phyloP scores from a whole-genome alignment of 2,888 invertebrate species.

The Dromius quadrimaculatus region DNA sequence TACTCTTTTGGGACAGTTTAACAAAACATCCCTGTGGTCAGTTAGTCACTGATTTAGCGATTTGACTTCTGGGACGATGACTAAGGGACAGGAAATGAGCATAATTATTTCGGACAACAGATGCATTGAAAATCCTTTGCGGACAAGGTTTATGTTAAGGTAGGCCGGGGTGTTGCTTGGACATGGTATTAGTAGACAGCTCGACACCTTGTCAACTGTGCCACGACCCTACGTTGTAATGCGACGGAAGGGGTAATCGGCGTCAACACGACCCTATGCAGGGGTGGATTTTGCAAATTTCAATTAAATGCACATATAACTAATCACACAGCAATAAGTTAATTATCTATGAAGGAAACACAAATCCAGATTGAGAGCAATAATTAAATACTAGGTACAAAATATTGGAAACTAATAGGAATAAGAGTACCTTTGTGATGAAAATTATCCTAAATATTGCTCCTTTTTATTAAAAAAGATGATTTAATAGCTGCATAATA shows the following conservation, averaged over 20 bases:
- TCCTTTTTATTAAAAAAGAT: no score
- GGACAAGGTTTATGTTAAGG: constrained; percentile 13
- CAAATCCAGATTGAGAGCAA: no score
- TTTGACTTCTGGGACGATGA: not conserved
- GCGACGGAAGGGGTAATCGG: not conserved
- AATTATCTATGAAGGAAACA: no score
- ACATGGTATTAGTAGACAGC: constrained; percentile 1
- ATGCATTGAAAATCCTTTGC: constrained; percentile 39
- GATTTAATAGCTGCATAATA: no score
- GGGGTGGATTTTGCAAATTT: not conserved
- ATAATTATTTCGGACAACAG: constrained; percentile 46
- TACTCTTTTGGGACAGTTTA: not conserved
- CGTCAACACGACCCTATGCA: constrained; percentile 1
- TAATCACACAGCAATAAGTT: no score
- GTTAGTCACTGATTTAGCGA: not conserved
- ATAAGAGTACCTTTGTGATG: no score
- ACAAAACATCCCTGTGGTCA: not conserved
- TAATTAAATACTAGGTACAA: no score
- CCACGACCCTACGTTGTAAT: not conserved
- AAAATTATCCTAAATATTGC: no score
- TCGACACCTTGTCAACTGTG: constrained; percentile 35
- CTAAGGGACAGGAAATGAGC: constrained; percentile 42
- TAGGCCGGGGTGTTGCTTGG: constrained; percentile 1
- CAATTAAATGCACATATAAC: no score
- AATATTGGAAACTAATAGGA: no score